Base-by-base conservation (phyloP, 2,113 vertebrate species). In the Petroica traversi region DNA sequence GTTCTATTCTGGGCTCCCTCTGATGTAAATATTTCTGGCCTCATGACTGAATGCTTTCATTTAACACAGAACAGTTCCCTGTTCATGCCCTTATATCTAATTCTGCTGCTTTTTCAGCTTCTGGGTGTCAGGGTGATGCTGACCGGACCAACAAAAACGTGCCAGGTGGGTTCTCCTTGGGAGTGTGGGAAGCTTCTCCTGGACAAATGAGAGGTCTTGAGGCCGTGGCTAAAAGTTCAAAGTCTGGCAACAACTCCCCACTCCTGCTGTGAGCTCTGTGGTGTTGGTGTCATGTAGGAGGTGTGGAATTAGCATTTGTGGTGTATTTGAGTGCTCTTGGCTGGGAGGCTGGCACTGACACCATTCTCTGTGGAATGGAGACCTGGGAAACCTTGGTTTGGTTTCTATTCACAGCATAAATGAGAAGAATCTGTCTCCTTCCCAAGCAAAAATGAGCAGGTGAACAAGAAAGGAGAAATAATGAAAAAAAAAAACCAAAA, bases 1-100 rank as follows among this genome's bases (percentile, higher is more conserved):
- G 23, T 84, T 89, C 93, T 92, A 68, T 91, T 94, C 81, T 89
- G 62, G 85, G 84, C 83, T 78, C 45, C 28, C 71, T 93, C 64
- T 91, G 61, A 74, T 93, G 64, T 59, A 87, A 95, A 57, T 45
- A 13, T 72, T 88, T 87, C 73, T 89, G 84, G 57, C 62, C 73
- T 78, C 12, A 1, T 57, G 64, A 71, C 18, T 33, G 64, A 78
- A 34, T 43, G 76, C 76, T 96, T 89, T 95, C 49, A 77, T 94
- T 95, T 81, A 63, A 61, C 61, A 31, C 5, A 1, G 22, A 33
- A 19, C 10, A 77, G 41, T 59, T 80, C 38, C 34, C 33, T 28
- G 51, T 25, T 61, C 59, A 10, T 94, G 62, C 59, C 41, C 33
- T 69, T 7, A 23, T 19, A 38, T 69, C 48, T 72, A 26, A 61